Evolutionary conservation across 37 sponge, comb jelly and placozoan species (phyloP), one percentile per base, ranked within the genome.

Genomic region (Ianthella basta): DNA sequence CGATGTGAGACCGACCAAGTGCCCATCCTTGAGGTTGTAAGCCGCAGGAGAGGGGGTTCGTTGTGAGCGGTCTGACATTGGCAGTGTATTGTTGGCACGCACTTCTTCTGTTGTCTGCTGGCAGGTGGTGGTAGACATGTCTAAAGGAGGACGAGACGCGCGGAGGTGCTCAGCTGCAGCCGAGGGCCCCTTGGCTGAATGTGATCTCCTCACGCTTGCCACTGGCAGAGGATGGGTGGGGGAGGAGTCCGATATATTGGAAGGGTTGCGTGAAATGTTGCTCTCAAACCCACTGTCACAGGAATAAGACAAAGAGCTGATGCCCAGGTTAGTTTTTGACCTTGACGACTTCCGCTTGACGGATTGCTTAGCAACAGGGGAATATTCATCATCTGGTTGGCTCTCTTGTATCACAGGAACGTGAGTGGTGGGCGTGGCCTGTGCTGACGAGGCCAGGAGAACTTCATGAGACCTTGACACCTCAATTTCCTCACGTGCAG

Each of bases 201-300:
- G 78, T 1, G 78, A 75, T 2, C 78, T 36, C n/a, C 40, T 75
- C 25, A 75, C 78, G 0, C 24, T 4, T 38, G 54, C 10, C 44
- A 53, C 44, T 2, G 54, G 23, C 24, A 24, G 5, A 0, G 12
- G 1, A 0, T 16, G 38, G 16, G 25, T 44, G 21, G 78, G 25
- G 24, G 37, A 24, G 16, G 78, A 36, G 54, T 75, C 78, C 0
- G 78, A 75, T 16, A 69, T 12, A 30, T 30, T 34, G 29, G 70
- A 69, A 21, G 78, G 38, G 25, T 75, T 39, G 15, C 78, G 37
- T 15, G 38, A 36, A 23, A n/a, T 75, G 78, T 41, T 75, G 78
- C 78, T 75, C 78, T 75, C 78, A 41, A 75, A 75, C 0, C 78
- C 78, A 24, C 78, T 75, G 15, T 75, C 78, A 36, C 78, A 75